phyloP scores from a whole-genome alignment of 2,797 vertebrate species.

The Percopsis omiscomaycus region DNA sequence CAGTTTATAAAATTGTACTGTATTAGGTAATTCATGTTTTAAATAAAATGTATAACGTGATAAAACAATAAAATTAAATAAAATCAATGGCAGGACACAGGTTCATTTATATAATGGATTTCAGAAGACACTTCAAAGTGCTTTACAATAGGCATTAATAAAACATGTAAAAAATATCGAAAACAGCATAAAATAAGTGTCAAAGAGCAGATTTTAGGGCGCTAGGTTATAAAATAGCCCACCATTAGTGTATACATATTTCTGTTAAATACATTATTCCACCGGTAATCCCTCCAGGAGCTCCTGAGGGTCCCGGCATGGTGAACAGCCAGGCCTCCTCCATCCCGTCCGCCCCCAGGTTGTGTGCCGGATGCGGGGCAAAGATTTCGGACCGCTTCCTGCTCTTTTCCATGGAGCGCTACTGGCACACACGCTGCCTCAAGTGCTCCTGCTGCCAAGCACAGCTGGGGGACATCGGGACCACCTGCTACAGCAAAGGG shows the following conservation, averaged over 20 bases:
- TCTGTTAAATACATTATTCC: background rate
- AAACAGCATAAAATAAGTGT: too few species aligned
- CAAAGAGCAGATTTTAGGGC: background rate
- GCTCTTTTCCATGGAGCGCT: conserved; percentile 84
- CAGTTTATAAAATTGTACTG: too few species aligned
- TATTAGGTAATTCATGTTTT: too few species aligned
- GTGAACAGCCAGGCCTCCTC: conserved; percentile 77
- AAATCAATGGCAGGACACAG: background rate
- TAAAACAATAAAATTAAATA: background rate
- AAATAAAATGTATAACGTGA: background rate
- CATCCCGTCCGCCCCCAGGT: conserved; percentile 66
- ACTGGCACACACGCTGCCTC: conserved; percentile 85
- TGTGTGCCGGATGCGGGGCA: conserved; percentile 78
- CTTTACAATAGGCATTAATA: conserved; percentile 2
- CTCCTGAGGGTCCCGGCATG: conserved; percentile 58
- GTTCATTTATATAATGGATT: background rate
- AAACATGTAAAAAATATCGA: background rate
- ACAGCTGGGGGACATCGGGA: conserved; percentile 81
- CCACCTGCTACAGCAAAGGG: conserved; percentile 82
- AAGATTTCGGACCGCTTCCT: conserved; percentile 81
- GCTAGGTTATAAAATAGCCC: background rate
- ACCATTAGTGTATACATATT: too few species aligned
- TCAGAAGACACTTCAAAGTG: background rate
- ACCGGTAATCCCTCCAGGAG: conserved; percentile 24
- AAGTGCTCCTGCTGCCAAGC: conserved; percentile 83